phyloP scores from a whole-genome alignment of 2,797 vertebrate species.

The Choloepus didactylus region DNA sequence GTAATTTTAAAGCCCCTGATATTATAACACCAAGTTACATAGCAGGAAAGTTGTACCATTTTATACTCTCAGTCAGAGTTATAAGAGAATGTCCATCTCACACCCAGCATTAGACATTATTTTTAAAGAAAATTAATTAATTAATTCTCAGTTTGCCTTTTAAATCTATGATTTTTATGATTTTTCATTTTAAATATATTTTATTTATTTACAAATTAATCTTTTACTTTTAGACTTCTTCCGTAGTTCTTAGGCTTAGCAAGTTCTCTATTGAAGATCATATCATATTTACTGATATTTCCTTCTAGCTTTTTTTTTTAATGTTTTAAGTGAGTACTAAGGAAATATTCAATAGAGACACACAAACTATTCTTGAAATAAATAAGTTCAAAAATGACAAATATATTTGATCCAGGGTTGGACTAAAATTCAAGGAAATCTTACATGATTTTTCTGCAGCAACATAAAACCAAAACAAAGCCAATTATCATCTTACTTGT shows the following conservation, averaged over 20 bases:
- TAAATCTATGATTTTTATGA: background rate
- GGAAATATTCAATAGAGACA: background rate
- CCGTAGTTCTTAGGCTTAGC: background rate
- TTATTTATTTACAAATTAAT: background rate
- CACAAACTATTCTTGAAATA: background rate
- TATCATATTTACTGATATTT: background rate
- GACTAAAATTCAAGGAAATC: background rate
- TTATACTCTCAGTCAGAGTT: background rate
- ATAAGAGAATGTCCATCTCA: background rate
- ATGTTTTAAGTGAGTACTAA: background rate
- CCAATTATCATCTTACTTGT: background rate
- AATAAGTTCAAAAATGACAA: background rate
- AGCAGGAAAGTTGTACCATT: background rate
- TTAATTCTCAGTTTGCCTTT: conserved; percentile 27
- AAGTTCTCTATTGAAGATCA: background rate
- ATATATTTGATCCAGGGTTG: background rate
- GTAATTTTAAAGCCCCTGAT: conserved; percentile 15
- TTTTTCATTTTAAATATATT: background rate
- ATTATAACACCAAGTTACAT: background rate
- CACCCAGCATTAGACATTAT: background rate
- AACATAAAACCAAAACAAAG: background rate
- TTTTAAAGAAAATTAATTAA: background rate
- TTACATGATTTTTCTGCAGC: background rate
- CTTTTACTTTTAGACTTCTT: background rate
- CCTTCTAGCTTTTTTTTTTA: background rate